Base-by-base conservation (phyloP, 2,797 vertebrate genomes). In the Petrocephalus schoutedeni region DNA sequence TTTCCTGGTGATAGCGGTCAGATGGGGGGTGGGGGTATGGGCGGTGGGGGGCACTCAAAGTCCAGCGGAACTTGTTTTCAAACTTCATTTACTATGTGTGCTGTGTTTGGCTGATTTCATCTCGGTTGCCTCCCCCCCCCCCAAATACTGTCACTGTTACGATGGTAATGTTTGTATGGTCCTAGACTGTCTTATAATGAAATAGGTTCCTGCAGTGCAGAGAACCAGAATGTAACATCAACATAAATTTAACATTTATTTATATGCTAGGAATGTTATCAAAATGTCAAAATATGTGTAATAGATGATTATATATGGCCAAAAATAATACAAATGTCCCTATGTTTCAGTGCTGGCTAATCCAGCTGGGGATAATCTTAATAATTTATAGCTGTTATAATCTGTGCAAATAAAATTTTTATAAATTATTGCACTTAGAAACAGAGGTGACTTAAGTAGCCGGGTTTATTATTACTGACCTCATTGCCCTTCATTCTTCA, bases 1-100 rank as follows among this genome's bases (percentile, higher is more conserved):
- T 87, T 64, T 87, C 86, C 58, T 67, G 41, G 36, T 87, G 36
- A 67, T 64, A 67, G 86, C 67, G 86, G 86, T 87, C 10, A 64
- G 59, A 23, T 49, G 86, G 59, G 61, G 9, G 57, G 12, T 0
- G 2, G 1, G 28, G 54, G 84, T 28, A 28, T 45, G 4, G 7
- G 0, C 1, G 21, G 4, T 16, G 12, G 21, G 14, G 32, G n/a
- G 19, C 45, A 36, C 28, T 58, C 59, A 58, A 58, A 59, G 85
- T 58, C 14, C 85, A 61, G 32, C 32, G 19, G 28, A 86, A 58
- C 28, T 41, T n/a, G 56, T 59, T 87, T 87, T 87, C 45, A 49
- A 49, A 86, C 32, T 45, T 45, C 58, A 86, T 19, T 86, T 51
- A 67, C 58, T 86, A 10, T 49, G n/a, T 32, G 21, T 61, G 41